Evolutionary conservation across 1,140 invertebrate genomes (phyloP).

Genomic region (Drosophila pruinosa): DNA sequence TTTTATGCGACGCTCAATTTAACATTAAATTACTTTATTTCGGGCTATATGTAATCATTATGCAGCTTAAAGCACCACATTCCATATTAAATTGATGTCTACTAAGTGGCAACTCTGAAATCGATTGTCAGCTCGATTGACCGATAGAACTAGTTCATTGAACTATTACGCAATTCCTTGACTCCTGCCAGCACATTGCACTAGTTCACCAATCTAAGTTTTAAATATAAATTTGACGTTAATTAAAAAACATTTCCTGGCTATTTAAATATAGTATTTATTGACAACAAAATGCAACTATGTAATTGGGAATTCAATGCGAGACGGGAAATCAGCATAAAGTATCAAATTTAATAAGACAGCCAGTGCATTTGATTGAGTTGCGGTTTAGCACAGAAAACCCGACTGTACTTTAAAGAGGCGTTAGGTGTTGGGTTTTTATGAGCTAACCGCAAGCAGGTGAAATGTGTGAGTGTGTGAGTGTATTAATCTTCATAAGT

Average conservation of each 20-base stretch:
- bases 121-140: not conserved
- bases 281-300: not conserved
- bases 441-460: conserved; percentile 30
- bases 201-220: too few species aligned
- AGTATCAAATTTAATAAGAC: conserved; percentile 41
- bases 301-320: conserved; percentile 33
- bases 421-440: conserved; percentile 10
- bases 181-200: too few species aligned
- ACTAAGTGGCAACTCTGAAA: not conserved
- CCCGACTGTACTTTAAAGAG: not conserved
- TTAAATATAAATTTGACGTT: too few species aligned
- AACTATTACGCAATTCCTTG: too few species aligned
- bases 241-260: too few species aligned
- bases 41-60: not conserved
- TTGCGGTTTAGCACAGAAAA: conserved; percentile 14
- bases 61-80: not conserved
- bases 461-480: not conserved
- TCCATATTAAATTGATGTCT: not conserved
- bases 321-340: conserved; percentile 32
- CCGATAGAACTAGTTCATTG: not conserved
- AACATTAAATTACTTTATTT: conserved; percentile 4
- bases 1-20: conserved; percentile 8
- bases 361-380: conserved; percentile 28
- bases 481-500: not conserved
- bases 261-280: too few species aligned